phyloP scores from a whole-genome alignment of 1,140 invertebrate species.

The Bombus superbus region DNA sequence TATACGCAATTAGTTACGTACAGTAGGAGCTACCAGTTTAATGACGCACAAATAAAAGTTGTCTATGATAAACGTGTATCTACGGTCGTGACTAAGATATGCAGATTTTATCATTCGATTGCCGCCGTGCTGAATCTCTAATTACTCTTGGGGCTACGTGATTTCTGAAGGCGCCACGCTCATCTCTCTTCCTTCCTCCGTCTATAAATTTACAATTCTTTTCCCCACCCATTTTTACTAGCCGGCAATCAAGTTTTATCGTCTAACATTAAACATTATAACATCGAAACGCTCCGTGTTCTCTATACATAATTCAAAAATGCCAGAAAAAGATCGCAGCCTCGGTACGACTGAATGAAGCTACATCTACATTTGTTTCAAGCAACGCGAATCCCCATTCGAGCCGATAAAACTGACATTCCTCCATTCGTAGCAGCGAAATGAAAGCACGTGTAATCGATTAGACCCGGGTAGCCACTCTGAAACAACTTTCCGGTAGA shows the following conservation, averaged over 20 bases:
- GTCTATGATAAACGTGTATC: slow-evolving; percentile 26
- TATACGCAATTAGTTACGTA: slow-evolving; percentile 21
- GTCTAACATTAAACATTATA: not conserved
- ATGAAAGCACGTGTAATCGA: not conserved
- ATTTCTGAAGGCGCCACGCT: slow-evolving; percentile 2
- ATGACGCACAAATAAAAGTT: slow-evolving; percentile 8
- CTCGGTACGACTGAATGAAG: not conserved
- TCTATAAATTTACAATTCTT: slow-evolving; percentile 25
- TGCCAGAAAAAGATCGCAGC: not conserved
- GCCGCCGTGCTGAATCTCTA: slow-evolving; percentile 34
- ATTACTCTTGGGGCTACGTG: slow-evolving; percentile 27
- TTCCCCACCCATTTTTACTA: not conserved
- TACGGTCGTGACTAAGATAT: slow-evolving; percentile 36
- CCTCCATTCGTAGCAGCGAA: not conserved
- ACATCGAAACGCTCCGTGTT: not conserved
- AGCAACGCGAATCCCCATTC: not conserved
- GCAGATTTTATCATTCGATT: slow-evolving; percentile 46
- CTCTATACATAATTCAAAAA: not conserved
- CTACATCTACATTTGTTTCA: not conserved
- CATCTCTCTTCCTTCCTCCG: not conserved
- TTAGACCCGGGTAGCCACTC: not conserved
- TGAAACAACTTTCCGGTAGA: not conserved
- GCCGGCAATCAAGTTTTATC: not conserved
- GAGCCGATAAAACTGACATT: not conserved
- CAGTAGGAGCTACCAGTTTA: slow-evolving; percentile 21